Base-by-base conservation (phyloP, 2,113 vertebrate species). In the Zingel zingel region DNA sequence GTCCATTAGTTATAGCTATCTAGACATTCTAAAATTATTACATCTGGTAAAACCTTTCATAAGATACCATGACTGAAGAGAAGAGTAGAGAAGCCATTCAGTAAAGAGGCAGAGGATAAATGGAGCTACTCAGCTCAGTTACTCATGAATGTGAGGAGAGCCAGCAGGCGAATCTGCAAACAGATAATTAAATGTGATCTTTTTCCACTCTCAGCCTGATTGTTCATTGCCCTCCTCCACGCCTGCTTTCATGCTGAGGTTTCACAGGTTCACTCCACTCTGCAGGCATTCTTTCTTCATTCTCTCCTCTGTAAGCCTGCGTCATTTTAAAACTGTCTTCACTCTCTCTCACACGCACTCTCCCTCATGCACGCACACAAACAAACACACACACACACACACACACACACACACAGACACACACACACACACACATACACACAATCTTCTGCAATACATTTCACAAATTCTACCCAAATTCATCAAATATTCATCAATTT, bases 121-220 rank as follows among this genome's bases (percentile, higher is more conserved):
- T 19, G 10, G 1, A 65, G 33, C 36, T 30, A 0, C n/a, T 67
- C 16, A 33, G 63, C 15, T 43, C 39, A 43, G 39, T 43, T 11
- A 11, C 39, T 43, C n/a, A n/a, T 56, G 23, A 48, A 50, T n/a
- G 18, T 51, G 14, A 36, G 25, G n/a, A 19, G 19, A 67, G 23
- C 1, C 51, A 14, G 65, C 39, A 47, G 57, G 6, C 3, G 4
- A 13, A 19, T 56, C 59, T 54, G 76, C 76, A 83, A 71, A 79
- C 71, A 66, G 58, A 78, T 79, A 43, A 86, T 86, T 79, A 76
- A 79, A 71, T 58, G 64, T 68, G 59, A 75, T 54, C 36, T 61
- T 39, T 51, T 23, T 68, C 47, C 33, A 39, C 25, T 30, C 36
- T 39, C 47, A 54, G 71, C 33, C 73, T 33, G 53, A 87, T 80